Percentiles rank a stretch among this genome's conserved stretches.
These are phyloP conservation scores for Thysanoteuthis rhombus DNA, from an alignment of 2,888 invertebrate genomes.

Conservation along the genomic window DNA sequence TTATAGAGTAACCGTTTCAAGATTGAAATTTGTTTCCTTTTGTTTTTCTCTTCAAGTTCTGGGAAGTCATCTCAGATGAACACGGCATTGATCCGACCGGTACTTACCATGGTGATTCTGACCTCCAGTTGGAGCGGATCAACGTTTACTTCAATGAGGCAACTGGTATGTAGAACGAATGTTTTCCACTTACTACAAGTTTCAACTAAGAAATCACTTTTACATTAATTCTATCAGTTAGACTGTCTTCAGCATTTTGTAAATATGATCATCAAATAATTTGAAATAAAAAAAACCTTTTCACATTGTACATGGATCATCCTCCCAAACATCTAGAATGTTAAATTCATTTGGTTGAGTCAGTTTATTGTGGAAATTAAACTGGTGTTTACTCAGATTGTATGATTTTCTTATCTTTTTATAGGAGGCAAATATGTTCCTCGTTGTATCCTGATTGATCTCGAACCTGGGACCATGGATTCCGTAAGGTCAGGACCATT, in stretches of 20 bases:
- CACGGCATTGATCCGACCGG: conserved; percentile 63
- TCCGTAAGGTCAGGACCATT: conserved; percentile 93
- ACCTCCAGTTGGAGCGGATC: conserved; percentile 87
- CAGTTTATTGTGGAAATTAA: too few species aligned
- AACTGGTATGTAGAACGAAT: conserved; percentile 30
- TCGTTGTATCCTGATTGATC: conserved; percentile 89
- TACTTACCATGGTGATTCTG: conserved; percentile 76
- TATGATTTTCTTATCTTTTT: conserved; percentile 20
- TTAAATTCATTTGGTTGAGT: too few species aligned
- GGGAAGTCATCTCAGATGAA: conserved; percentile 85
- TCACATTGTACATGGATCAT: too few species aligned
- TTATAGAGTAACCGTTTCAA: too few species aligned
- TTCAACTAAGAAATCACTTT: too few species aligned
- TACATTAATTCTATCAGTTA: too few species aligned
- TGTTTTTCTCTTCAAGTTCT: conserved; percentile 60
- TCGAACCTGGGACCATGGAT: conserved; percentile 98
- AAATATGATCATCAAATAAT: too few species aligned
- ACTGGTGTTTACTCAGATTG: not conserved
- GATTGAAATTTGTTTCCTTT: not conserved
- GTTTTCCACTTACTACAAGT: not conserved
- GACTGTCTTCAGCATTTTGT: too few species aligned
- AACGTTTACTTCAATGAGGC: conserved; percentile 93
- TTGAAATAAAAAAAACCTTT: too few species aligned
- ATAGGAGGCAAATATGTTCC: conserved; percentile 88
- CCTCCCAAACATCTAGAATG: too few species aligned